Evolutionary conservation across 1,140 invertebrate genomes (phyloP), one percentile per base, ranked within the genome.

Genomic region (Lerema accius): DNA sequence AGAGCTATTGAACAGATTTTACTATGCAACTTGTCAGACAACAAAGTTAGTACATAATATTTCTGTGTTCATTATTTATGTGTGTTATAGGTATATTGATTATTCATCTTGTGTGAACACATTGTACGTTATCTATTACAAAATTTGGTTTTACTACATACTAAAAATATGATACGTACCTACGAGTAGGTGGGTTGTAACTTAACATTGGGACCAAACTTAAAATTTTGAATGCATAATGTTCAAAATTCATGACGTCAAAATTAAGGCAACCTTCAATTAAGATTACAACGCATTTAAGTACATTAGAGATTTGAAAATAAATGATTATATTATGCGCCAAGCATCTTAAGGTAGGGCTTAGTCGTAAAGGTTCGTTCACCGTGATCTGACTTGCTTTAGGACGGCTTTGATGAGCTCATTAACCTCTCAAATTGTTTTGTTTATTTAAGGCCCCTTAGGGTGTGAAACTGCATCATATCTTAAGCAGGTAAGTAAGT

Each of bases 341-440:
- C 9, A 53, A 43, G 39, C 39, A 56, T 43, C 51, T 56, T 43
- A 43, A 56, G 51, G 7, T 43, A 56, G 28, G 19, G 19, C 9
- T 39, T 19, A 43, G 13, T 43, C 51, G 51, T 17, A 15, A 14
- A 55, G 43, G 51, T 55, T 43, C 39, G 51, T 55, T 55, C 51
- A 42, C 51, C 32, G 32, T 39, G 49, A 4, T 37, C 17, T 53
- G 26, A 53, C 49, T 37, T 16, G 16, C 10, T 53, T 53, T 13
- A 19, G 37, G 16, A 32, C 32, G 5, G 48, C 26, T 50, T 11
- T 14, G 14, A 16, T 50, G 48, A 28, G 28, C 17, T 37, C 14
- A n/a, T 37, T 50, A 4, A 7, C 13, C 13, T 11, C 16, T 17
- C 14, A 50, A 13, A 16, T 37, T 49, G 19, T 23, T 39, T 39